Conservation (phyloP, 1,140 invertebrate genomes). For the Solen grandis region DNA sequence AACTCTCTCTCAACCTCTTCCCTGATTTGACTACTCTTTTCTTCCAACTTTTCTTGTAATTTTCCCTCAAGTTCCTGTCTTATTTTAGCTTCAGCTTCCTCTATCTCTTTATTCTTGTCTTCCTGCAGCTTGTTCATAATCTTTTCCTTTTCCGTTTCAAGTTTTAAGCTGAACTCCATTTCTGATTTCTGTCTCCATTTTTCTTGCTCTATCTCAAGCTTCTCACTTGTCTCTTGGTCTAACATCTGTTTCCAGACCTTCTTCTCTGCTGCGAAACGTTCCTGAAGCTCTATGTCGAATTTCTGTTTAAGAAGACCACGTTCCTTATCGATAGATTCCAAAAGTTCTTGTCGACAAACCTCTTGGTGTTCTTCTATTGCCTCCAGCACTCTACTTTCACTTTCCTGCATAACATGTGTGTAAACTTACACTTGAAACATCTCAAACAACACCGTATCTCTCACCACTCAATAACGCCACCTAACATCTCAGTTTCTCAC, state of each 20-base stretch:
- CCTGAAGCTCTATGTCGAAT: conserved; percentile 41
- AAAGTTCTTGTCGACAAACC: conserved; percentile 30
- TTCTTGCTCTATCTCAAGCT: conserved; percentile 35
- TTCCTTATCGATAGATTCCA: conserved; percentile 8
- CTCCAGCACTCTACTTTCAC: conserved; percentile 43
- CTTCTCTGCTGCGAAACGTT: conserved; percentile 35
- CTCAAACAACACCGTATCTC: too few species aligned
- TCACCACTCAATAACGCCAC: too few species aligned
- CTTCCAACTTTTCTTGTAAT: not conserved
- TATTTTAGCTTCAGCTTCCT: not conserved
- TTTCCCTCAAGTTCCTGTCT: not conserved
- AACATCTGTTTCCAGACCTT: conserved; percentile 38
- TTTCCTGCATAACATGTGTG: conserved; percentile 22
- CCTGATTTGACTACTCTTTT: too few species aligned
- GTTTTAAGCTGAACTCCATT: conserved; percentile 27
- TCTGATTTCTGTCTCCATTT: conserved; percentile 47
- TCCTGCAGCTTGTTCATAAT: not conserved
- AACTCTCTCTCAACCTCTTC: too few species aligned
- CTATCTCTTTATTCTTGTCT: not conserved
- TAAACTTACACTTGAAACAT: too few species aligned
- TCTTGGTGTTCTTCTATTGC: conserved; percentile 48
- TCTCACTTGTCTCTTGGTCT: conserved; percentile 42
- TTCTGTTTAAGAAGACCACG: conserved; percentile 27
- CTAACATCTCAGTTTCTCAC: too few species aligned
- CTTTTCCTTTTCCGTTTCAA: conserved; percentile 38